Conservation (phyloP, 2,113 vertebrate genomes). For the Brevimyrus niger region DNA sequence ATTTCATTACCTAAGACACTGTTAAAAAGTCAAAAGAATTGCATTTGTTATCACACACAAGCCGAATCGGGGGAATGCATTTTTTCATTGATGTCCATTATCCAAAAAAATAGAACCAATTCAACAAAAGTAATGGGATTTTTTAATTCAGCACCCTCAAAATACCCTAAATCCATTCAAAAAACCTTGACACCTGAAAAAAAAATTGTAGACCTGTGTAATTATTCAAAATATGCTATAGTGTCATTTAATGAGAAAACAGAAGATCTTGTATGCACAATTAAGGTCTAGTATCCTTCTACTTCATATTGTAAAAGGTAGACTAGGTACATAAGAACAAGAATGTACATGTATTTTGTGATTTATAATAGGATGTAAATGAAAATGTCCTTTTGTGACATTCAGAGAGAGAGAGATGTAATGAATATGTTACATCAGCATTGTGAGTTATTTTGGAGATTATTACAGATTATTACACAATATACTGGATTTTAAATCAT, state of each 20-base stretch:
- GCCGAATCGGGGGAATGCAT: too few relatives aligned
- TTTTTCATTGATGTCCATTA: too few relatives aligned
- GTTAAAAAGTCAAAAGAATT: too few relatives aligned
- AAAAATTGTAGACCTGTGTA: not conserved
- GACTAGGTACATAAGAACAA: not conserved
- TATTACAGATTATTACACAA: not conserved
- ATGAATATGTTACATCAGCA: not conserved
- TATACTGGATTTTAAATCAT: not conserved
- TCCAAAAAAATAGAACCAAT: too few relatives aligned
- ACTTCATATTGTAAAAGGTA: not conserved
- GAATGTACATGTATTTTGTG: not conserved
- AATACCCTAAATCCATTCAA: too few relatives aligned
- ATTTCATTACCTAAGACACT: too few relatives aligned
- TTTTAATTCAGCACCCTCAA: too few relatives aligned
- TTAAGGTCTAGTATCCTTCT: not conserved
- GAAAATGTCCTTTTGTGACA: not conserved
- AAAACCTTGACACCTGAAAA: too few relatives aligned
- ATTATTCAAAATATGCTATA: not conserved
- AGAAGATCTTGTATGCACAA: not conserved
- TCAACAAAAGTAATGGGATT: too few relatives aligned
- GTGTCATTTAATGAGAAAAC: not conserved
- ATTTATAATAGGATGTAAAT: not conserved
- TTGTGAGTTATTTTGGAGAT: not conserved
- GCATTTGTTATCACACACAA: too few relatives aligned
- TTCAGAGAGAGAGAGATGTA: not conserved